Conservation (phyloP, 2,113 vertebrate species). For the Junco hyemalis region DNA sequence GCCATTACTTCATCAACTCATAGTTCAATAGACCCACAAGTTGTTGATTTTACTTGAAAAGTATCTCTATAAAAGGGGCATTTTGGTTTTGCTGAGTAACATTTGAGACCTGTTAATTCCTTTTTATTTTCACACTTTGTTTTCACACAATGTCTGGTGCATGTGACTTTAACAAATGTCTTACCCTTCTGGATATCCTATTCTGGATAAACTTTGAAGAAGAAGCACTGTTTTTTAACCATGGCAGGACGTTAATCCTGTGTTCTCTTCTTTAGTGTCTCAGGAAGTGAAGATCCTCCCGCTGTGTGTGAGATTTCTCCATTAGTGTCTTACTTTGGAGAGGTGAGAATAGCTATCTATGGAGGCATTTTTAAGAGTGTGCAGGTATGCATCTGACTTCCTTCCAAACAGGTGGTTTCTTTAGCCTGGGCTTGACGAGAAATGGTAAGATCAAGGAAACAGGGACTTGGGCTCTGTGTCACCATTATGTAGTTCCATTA, state of each 20-base stretch:
- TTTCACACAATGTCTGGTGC: not conserved
- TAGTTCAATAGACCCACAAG: not conserved
- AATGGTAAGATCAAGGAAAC: not conserved
- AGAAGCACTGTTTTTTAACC: not conserved
- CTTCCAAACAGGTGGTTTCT: not conserved
- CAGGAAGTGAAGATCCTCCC: conserved; percentile 59
- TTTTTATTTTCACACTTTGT: not conserved
- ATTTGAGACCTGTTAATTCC: not conserved
- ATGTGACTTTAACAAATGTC: not conserved
- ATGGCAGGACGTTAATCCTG: not conserved
- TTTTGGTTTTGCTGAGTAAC: not conserved
- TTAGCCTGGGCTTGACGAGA: not conserved
- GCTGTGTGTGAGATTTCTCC: conserved; percentile 90
- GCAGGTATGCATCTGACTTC: not conserved
- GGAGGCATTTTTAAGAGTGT: not conserved
- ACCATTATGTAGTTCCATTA: not conserved
- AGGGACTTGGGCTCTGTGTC: not conserved
- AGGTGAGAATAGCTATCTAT: conserved; percentile 78
- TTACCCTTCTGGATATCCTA: not conserved
- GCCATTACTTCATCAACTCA: not conserved
- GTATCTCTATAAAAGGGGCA: not conserved
- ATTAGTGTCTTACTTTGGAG: conserved; percentile 89
- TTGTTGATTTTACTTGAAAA: not conserved
- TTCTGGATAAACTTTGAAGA: not conserved
- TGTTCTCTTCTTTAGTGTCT: conserved; percentile 54